Evolutionary conservation across 2,888 invertebrate genomes (phyloP), one percentile per base, ranked within the genome.

Genomic region (Lithosia quadra): DNA sequence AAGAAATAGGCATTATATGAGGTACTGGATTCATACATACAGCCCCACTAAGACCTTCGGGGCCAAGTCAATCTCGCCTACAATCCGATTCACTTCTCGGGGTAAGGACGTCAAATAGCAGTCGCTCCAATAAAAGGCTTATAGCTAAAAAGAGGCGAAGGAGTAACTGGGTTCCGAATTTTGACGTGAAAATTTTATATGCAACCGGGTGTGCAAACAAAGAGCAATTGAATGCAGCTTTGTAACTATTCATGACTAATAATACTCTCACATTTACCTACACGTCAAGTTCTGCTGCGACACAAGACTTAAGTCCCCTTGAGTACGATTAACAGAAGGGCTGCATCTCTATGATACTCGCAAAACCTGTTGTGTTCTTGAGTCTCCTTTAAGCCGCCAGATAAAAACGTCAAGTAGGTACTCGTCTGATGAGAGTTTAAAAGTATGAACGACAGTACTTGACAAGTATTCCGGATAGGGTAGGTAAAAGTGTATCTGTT

Each of bases 291-390:
- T 76, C 76, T 28, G 81, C 84, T 73, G 63, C 34, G 68, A 78
- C 79, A 72, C 83, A 79, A 73, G 62, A 63, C 68, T 69, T 53
- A 68, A 80, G 73, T 18, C 66, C 75, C 28, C 79, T 85, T 63
- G 78, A 68, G 73, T 77, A 59, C 78, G 77, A 79, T 80, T 79
- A 80, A 71, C 66, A 72, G 39, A 74, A 73, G 79, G 68, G 67
- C 73, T 72, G 72, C 24, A 68, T 70, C 72, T 74, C 39, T 69
- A 68, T 59, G 71, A 57, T 70, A 64, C 75, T 80, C 67, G 22
- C 39, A 15, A 70, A 67, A 72, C 79, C 72, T 69, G 73, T 75
- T 80, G 72, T 75, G 68, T 69, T 67, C 74, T 75, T 53, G 65
- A 75, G 59, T 68, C 68, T 71, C 63, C 73, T 79, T 79, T 69